Evolutionary conservation across 1,140 invertebrate genomes (phyloP), one percentile per base, ranked within the genome.

Genomic region (Acromyrmex charruanus): DNA sequence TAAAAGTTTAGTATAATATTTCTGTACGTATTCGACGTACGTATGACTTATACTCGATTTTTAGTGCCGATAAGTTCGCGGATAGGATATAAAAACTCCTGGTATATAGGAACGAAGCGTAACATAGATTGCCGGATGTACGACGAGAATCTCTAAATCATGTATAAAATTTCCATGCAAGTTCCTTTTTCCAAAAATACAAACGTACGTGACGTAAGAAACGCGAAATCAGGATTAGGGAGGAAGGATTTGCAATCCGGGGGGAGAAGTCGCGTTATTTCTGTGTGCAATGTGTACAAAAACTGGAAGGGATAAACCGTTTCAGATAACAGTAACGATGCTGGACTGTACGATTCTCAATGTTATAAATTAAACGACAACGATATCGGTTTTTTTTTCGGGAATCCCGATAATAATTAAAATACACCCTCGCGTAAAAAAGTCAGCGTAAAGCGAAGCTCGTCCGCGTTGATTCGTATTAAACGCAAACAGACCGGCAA

Each of bases 21-120:
- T 75, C 61, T 61, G 58, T 58, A n/a, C 21, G 12, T 44, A 44
- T 44, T 44, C 39, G 39, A 44, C 39, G 10, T 72, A 44, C 39
- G 39, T 74, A 63, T n/a, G 25, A 61, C 6, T 28, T 6, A 14
- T 18, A 49, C 51, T 84, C 55, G 55, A 61, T 25, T 84, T 59
- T 84, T 84, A 75, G 25, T 63, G 21, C 21, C 80, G 69, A 84
- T 84, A 75, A 49, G 25, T 74, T 82, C 18, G 68, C 53, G 16
- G n/a, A 61, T 31, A 72, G 14, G n/a, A 74, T 75, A 44, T 84
- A 61, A 74, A 59, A 58, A 44, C 21, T 69, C n/a, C 16, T 5
- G 44, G 28, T 3, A n/a, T 44, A 69, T 31, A 65, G 39, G 16
- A 58, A n/a, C 44, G 49, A 69, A 39, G 21, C 18, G 55, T 61